Base-by-base conservation (phyloP, 2,797 vertebrate genomes). In the Sebastes nivosus region DNA sequence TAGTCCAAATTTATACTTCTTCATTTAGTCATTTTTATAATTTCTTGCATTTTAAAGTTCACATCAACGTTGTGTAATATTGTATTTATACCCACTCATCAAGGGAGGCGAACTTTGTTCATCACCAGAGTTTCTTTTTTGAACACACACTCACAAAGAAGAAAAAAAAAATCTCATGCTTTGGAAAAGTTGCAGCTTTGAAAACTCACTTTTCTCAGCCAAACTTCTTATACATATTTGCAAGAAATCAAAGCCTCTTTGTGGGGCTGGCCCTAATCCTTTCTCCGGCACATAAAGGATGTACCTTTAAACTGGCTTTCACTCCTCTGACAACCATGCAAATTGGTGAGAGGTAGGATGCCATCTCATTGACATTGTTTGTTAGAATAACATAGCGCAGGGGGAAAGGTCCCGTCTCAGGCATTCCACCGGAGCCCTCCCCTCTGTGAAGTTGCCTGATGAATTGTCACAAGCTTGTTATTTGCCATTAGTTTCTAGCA, bases 231-330 rank as follows among this genome's bases (percentile, higher is more conserved):
- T 94, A 94, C 93, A 94, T 95, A 94, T 96, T 95, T 95, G 93
- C 92, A 94, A 94, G 91, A 92, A 96, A 96, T 95, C 95, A 96
- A 96, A 96, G 95, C 93, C 90, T 93, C 95, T 96, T 96, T 96
- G 95, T 96, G 94, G 80, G 91, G 89, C 91, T 93, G 94, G 93
- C 90, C 93, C 94, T 96, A 95, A 96, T 95, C 95, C 94, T 95
- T 95, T 95, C 95, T 95, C 93, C 93, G 89, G 94, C 95, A 95
- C 93, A 95, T 96, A 95, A 96, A 96, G 95, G 95, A 95, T 96
- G 95, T 95, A 96, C 95, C 95, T 96, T 96, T 96, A 96, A 96
- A 96, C 95, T 94, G 91, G 93, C 95, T 95, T 96, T 96, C 96
- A 95, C 90, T 93, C 89, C 92, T 87, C 90, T 96, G 96, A 96